Base-by-base conservation (phyloP, 2,113 vertebrate species). In the Chamaea fasciata region DNA sequence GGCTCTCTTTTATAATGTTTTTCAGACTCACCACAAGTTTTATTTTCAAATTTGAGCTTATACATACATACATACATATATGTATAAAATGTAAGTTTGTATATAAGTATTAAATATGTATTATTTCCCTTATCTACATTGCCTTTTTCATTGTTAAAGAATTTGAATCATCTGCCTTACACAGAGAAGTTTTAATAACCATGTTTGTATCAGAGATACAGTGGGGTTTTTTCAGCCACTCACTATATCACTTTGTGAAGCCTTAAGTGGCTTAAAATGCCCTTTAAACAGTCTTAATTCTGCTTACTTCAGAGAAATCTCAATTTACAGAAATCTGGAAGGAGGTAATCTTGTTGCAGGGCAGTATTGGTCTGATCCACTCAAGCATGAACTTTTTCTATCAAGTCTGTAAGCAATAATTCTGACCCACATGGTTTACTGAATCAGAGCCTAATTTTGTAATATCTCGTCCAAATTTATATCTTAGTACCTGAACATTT, bases 381-480 rank as follows among this genome's bases (percentile, higher is more conserved):
- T 65, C 13, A 2, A 76, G 35, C 41, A 71, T 33, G 27, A 65
- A 42, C 28, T 92, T 90, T 87, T 63, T 56, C 11, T 55, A 89
- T 65, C 60, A 87, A 85, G 55, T 35, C 42, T 3, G 2, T 88
- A 39, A 89, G 53, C 77, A 82, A 65, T 74, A 50, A 42, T 82
- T 77, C 47, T 92, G 47, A 81, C 26, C 35, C 73, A 87, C 75
- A 92, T 41, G 67, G 39, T 76, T 90, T 93, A 82, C 46, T 96
- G 95, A 94, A 80, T 76, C 53, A 90, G n/a, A 91, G 76, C 18
- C 80, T 87, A 26, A 85, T 95, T 94, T 80, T 86, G 63, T 81
- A 94, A 87, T n/a, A 84, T 33, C 47, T 31, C 50, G 74, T 70
- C 30, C 77, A 94, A 63, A 86, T 90, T 67, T 89, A 17, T 50